Percentiles rank a stretch among this genome's conserved stretches.
These are phyloP conservation scores for Eudemis profundana DNA, from an alignment of 2,888 invertebrate genomes.

Conservation along the genomic window DNA sequence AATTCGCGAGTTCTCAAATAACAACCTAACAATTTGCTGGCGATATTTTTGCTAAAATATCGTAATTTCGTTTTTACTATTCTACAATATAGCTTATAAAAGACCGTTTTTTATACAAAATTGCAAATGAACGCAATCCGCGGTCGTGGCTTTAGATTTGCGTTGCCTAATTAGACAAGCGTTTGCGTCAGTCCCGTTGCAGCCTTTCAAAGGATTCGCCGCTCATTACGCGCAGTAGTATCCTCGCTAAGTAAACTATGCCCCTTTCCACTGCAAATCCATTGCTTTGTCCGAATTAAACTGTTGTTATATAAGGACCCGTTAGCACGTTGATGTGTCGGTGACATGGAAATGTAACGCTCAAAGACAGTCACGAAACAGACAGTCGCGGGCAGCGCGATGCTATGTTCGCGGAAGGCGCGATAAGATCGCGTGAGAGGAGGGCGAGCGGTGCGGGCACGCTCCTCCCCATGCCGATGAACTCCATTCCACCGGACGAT, in stretches of 20 bases:
- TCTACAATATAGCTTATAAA: no score
- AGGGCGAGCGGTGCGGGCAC: conserved; percentile 62
- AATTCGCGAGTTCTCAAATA: no score
- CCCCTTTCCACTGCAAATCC: conserved; percentile 61
- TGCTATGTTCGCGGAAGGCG: conserved; percentile 82
- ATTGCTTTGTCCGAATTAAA: conserved; percentile 45
- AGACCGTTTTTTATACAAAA: not conserved
- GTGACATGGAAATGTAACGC: conserved; percentile 51
- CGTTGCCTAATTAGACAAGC: conserved; percentile 80
- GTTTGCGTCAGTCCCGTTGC: conserved; percentile 69
- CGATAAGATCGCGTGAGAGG: conserved; percentile 84
- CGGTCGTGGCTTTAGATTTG: conserved; percentile 71
- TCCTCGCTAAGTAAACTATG: conserved; percentile 64
- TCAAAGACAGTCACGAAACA: conserved; percentile 73
- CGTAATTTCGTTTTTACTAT: no score
- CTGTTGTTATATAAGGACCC: not conserved
- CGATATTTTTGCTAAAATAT: no score
- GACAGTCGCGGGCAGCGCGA: conserved; percentile 76
- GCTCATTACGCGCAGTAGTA: conserved; percentile 77
- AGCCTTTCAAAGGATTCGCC: conserved; percentile 81
- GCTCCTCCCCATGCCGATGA: conserved; percentile 53
- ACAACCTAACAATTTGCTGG: no score
- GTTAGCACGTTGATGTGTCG: conserved; percentile 13
- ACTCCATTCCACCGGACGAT: conserved; percentile 70
- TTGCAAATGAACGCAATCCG: conserved; percentile 9